Base-by-base conservation (phyloP, 2,888 invertebrate species). In the Platycnemis pennipes region DNA sequence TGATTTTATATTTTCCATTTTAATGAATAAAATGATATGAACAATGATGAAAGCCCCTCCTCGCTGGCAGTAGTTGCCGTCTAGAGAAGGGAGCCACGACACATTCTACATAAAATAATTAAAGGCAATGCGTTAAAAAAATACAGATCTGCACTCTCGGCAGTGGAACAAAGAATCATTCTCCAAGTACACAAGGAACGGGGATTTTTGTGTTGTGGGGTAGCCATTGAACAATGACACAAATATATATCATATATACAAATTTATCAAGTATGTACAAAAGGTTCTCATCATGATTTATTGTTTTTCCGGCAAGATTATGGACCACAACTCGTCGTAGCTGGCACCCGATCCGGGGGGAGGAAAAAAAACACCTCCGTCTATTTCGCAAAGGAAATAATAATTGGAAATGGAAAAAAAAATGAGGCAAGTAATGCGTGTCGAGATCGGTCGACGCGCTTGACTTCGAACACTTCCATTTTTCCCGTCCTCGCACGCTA, bases 71-170 rank as follows among this genome's bases (percentile, higher is more conserved):
- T 37, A 77, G 77, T 77, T 11, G 31, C 31, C 77, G 13, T n/a
- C 11, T 13, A 31, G 37, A 63, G 49, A 91, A 44, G 89, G 63
- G 49, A 63, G 91, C 91, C 91, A 22, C 63, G 91, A 44, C 63
- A 56, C 91, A 56, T 89, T 91, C 91, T 91, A 91, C 91, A 63
- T 63, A 91, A 91, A 56, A 91, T 63, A 91, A 56, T 91, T 91
- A 91, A 88, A 91, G 91, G 63, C 91, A 56, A 91, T 49, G 63
- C 44, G 44, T 63, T 91, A 91, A 91, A 91, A 91, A 91, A 91
- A 91, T 91, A 91, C 91, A 91, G 91, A 91, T 91, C 91, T 91
- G 91, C 91, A 69, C 91, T 91, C 44, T 63, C 56, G 91, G 63
- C 63, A 91, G 63, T 56, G 91, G 91, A 91, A 91, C 91, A 91